Percentiles rank a stretch among this genome's conserved stretches.
Evolutionary conservation across 2,888 invertebrate species (phyloP).

Genomic region (Amphimallon solstitiale): DNA sequence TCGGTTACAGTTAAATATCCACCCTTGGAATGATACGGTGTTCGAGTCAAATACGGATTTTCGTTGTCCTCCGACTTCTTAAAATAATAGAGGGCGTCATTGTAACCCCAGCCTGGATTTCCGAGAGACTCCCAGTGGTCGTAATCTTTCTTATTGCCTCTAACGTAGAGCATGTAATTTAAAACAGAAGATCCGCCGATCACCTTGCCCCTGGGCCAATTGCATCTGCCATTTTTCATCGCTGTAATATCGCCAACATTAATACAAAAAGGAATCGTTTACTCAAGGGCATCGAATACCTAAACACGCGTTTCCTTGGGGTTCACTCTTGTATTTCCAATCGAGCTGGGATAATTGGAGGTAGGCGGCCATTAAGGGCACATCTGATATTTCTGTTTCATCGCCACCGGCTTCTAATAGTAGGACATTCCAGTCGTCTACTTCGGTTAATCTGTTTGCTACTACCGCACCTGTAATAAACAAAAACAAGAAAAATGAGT

Average conservation of each 20-base stretch:
- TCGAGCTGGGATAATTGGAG: conserved; percentile 87
- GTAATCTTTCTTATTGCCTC: conserved; percentile 91
- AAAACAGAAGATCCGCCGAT: conserved; percentile 89
- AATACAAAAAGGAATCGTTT: not conserved
- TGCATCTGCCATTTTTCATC: conserved; percentile 85
- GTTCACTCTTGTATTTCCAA: conserved; percentile 94
- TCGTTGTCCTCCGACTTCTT: conserved; percentile 92
- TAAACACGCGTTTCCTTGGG: conserved; percentile 82
- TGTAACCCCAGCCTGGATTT: conserved; percentile 88
- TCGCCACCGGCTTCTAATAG: conserved; percentile 89
- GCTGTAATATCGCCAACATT: conserved; percentile 64
- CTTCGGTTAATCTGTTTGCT: conserved; percentile 83
- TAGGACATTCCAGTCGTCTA: conserved; percentile 82
- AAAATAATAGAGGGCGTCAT: conserved; percentile 83
- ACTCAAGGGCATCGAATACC: conserved; percentile 65
- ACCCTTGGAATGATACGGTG: conserved; percentile 82
- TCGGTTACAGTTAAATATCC: conserved; percentile 87
- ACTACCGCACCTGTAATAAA: conserved; percentile 78
- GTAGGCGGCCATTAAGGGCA: conserved; percentile 87
- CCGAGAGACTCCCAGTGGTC: conserved; percentile 89
- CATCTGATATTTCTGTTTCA: conserved; percentile 91
- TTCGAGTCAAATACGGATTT: conserved; percentile 83
- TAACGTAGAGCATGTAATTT: conserved; percentile 91
- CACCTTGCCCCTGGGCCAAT: conserved; percentile 93
- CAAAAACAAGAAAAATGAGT: too few species aligned